Percentiles rank a stretch among this genome's conserved stretches.
Evolutionary conservation across 2,797 vertebrate species (phyloP).

Genomic region (Pogonophryne albipinna): DNA sequence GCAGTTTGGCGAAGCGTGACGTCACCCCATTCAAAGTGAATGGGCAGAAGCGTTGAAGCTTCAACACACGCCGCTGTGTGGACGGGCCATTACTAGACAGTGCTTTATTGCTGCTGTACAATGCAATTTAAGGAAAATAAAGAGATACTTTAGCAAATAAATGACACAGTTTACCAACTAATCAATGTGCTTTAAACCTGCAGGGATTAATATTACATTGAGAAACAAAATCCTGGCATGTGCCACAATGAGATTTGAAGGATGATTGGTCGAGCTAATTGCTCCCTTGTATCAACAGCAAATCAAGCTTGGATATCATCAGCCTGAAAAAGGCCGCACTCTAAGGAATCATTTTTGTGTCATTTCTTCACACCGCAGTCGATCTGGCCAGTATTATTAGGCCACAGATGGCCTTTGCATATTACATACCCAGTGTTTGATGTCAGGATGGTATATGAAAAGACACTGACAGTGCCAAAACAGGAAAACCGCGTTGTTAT

Average conservation of each 20-base stretch:
- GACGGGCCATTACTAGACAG: fast-evolving
- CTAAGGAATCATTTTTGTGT: conserved; percentile 58
- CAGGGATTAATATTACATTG: conserved; percentile 50
- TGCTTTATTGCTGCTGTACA: too few relatives aligned
- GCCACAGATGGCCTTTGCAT: conserved; percentile 71
- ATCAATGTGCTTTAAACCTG: conserved; percentile 27
- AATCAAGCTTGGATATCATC: conserved; percentile 56
- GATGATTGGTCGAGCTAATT: conserved; percentile 69
- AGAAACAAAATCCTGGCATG: conserved; percentile 38
- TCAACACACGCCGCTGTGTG: too few relatives aligned
- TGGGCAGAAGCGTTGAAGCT: too few relatives aligned
- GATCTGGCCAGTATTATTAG: conserved; percentile 66
- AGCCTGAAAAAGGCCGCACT: conserved; percentile 46
- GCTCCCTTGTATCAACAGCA: conserved; percentile 67
- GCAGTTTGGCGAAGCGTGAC: too few relatives aligned
- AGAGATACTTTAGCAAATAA: too few relatives aligned
- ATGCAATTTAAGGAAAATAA: too few relatives aligned
- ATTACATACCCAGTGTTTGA: conserved; percentile 65
- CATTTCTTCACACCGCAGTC: conserved; percentile 64
- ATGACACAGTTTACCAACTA: neutral
- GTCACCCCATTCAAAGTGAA: too few relatives aligned
- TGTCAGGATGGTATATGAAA: conserved; percentile 75
- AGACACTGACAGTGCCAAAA: conserved; percentile 73
- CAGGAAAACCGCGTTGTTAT: conserved; percentile 75
- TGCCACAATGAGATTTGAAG: conserved; percentile 46